phyloP scores from a whole-genome alignment of 2,113 vertebrate species.

The Malurus elegans region DNA sequence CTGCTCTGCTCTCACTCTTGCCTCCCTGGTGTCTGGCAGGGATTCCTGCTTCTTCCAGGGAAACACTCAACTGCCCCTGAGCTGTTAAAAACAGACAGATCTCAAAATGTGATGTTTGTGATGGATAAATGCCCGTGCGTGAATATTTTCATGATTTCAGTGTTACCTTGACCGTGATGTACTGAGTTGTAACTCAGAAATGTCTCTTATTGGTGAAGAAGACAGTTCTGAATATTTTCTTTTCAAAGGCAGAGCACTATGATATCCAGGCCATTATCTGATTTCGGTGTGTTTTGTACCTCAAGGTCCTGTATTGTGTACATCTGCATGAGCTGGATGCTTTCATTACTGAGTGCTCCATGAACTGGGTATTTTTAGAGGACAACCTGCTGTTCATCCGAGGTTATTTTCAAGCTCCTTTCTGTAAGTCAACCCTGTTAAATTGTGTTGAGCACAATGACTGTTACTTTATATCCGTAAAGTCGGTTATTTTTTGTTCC shows the following conservation, averaged over 20 bases:
- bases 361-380: background rate
- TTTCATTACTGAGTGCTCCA: background rate
- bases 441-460: background rate
- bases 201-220: background rate
- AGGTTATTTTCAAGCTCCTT: background rate
- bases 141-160: background rate
- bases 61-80: background rate
- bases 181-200: background rate
- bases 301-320: background rate
- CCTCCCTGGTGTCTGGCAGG: background rate
- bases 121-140: background rate
- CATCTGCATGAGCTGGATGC: background rate
- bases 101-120: background rate
- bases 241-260: background rate
- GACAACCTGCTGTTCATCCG: background rate
- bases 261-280: background rate
- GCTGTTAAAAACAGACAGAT: background rate
- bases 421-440: background rate
- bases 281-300: background rate
- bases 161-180: background rate
- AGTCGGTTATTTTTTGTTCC: background rate
- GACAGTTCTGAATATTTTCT: background rate
- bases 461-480: background rate
- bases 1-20: background rate
- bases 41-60: background rate